Percentiles rank a stretch among this genome's conserved stretches.
phyloP scores from a whole-genome alignment of 2,113 vertebrate genomes.

The Okapia johnstoni region DNA sequence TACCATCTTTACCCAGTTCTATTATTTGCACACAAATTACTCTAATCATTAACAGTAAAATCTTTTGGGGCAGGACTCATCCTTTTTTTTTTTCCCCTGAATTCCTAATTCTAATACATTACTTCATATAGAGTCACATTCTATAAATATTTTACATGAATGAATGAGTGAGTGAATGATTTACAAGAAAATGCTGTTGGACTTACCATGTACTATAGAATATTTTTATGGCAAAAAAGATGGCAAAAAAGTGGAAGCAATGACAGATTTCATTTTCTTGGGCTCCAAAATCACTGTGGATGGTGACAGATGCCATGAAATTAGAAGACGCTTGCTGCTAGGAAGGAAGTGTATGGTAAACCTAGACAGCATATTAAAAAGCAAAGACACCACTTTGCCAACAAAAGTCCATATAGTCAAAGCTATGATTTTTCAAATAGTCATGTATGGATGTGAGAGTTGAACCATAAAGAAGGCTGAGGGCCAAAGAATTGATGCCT shows the following conservation, averaged over 20 bases:
- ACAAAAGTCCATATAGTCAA: background rate
- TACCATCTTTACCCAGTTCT: background rate
- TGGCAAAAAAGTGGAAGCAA: background rate
- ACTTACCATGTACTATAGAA: fast-evolving
- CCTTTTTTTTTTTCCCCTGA: background rate
- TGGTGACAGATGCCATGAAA: background rate
- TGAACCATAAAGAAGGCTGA: background rate
- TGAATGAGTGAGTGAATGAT: background rate
- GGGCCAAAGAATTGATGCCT: background rate
- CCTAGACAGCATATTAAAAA: background rate
- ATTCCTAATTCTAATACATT: background rate
- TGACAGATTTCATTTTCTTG: background rate
- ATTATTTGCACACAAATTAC: background rate
- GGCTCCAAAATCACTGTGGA: background rate
- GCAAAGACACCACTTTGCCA: background rate
- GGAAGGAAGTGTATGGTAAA: background rate
- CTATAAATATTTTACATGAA: background rate
- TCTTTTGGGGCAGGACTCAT: background rate
- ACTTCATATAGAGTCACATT: background rate
- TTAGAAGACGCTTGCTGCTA: background rate
- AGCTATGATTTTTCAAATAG: background rate
- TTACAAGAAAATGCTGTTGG: background rate
- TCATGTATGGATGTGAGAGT: background rate
- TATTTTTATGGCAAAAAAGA: background rate
- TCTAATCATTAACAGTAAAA: background rate